Conservation (phyloP, 2,888 invertebrate species). For the Lysandra bellargus region DNA sequence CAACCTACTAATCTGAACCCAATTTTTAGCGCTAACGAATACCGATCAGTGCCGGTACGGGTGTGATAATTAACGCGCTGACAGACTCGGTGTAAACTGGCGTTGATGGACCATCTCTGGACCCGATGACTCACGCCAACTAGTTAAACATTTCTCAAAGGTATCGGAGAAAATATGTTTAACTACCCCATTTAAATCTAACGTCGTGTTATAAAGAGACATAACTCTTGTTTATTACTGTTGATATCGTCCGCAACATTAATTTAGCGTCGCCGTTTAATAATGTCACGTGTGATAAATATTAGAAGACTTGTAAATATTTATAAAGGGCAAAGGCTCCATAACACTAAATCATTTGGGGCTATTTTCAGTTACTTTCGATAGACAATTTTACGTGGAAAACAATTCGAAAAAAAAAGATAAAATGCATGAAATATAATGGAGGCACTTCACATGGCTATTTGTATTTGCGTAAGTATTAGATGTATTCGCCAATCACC, state of each 20-base stretch:
- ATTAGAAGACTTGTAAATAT: constrained; percentile 8
- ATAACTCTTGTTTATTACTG: constrained; percentile 22
- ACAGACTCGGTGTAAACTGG: constrained; percentile 51
- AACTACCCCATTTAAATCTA: constrained; percentile 1
- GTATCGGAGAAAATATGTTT: not conserved
- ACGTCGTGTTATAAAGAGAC: constrained; percentile 22
- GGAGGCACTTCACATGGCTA: too few relatives aligned
- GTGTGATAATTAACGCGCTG: constrained; percentile 67
- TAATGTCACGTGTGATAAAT: constrained; percentile 17
- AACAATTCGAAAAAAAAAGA: too few relatives aligned
- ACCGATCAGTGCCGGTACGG: constrained; percentile 38
- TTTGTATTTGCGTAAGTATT: too few relatives aligned
- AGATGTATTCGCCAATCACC: too few relatives aligned
- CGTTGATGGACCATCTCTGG: constrained; percentile 60
- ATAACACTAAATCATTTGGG: not conserved
- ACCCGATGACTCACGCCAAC: not conserved
- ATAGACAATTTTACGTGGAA: not conserved
- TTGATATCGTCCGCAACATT: constrained; percentile 17
- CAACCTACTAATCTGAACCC: not conserved
- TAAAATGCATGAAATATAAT: too few relatives aligned
- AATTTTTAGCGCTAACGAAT: constrained; percentile 22
- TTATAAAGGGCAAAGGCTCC: constrained; percentile 4
- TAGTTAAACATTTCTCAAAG: too few relatives aligned
- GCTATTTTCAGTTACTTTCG: not conserved
- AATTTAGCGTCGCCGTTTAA: constrained; percentile 16